Conservation (phyloP, 2,797 vertebrate species). For the Alectoris magna region DNA sequence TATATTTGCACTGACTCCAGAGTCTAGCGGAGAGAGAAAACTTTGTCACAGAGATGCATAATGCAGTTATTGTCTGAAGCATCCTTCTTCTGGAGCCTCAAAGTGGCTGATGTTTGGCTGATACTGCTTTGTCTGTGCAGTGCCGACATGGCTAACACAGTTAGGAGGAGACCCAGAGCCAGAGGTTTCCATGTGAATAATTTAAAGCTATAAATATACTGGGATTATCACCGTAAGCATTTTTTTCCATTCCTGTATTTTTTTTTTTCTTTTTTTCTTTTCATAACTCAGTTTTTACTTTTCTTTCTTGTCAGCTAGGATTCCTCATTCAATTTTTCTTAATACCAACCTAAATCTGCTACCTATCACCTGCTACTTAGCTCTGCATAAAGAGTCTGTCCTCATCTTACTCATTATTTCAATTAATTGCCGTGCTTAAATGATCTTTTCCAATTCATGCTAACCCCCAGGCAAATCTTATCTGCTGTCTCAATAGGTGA, state of each 20-base stretch:
- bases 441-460: neutral
- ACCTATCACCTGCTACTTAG: constrained; percentile 28
- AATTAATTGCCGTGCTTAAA: constrained; percentile 41
- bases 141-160: neutral
- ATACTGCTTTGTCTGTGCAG: neutral
- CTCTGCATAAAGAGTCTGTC: constrained; percentile 27
- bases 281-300: neutral
- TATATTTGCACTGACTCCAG: accelerated
- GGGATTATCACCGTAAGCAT: neutral
- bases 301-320: neutral
- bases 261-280: neutral
- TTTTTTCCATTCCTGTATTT: neutral
- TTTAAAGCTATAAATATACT: neutral
- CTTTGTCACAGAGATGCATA: neutral
- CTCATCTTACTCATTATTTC: constrained; percentile 18
- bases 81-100: neutral
- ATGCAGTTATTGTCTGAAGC: neutral
- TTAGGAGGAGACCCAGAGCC: neutral
- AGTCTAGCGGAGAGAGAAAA: neutral
- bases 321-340: constrained; percentile 22
- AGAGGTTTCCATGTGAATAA: neutral
- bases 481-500: constrained; percentile 41
- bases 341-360: constrained; percentile 27
- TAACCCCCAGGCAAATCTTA: constrained; percentile 30
- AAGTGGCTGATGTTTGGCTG: neutral